phyloP scores from a whole-genome alignment of 2,797 vertebrate genomes.

The Pyrocephalus nanus region DNA sequence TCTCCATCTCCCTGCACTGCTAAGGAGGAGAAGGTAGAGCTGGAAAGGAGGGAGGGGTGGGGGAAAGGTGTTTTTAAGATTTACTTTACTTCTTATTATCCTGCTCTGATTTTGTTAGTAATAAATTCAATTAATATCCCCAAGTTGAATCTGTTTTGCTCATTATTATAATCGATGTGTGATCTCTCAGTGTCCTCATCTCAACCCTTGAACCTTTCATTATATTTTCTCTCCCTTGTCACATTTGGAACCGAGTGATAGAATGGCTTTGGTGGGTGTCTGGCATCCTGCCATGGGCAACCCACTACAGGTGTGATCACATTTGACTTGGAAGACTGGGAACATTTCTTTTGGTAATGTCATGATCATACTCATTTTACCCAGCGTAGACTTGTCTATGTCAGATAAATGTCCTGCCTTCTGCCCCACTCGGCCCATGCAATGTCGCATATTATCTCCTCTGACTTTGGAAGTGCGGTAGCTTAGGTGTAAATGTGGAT shows the following conservation, averaged over 20 bases:
- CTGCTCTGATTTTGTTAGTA: neutral
- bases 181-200: neutral
- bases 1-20: neutral
- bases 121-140: neutral
- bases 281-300: neutral
- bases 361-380: neutral
- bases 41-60: neutral
- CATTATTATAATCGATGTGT: neutral
- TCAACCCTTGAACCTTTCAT: neutral
- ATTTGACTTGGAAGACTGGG: neutral
- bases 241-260: neutral
- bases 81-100: neutral
- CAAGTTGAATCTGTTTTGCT: neutral
- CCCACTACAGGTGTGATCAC: neutral
- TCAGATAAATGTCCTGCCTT: neutral
- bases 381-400: rapidly evolving
- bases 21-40: neutral
- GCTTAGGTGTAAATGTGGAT: neutral
- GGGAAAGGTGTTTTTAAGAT: neutral
- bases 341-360: neutral
- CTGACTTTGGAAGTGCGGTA: neutral
- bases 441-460: neutral
- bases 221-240: neutral
- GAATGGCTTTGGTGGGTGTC: neutral
- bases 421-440: rapidly evolving